Base-by-base conservation (phyloP, 2,113 vertebrate genomes). In the Dipodomys stephensi region DNA sequence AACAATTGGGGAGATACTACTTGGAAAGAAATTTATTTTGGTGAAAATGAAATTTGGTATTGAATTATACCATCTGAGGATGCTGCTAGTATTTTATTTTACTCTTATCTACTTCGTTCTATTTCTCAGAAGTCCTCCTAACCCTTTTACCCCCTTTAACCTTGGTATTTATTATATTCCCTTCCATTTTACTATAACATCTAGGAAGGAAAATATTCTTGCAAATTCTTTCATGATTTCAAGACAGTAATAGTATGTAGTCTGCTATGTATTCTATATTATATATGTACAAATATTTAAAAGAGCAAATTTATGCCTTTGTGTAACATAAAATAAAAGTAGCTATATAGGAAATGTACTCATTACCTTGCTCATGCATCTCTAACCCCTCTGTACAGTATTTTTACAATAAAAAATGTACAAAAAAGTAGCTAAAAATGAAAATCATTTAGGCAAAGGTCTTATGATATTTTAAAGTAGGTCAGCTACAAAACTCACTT, bases 191-290 rank as follows among this genome's bases (percentile, higher is more conserved):
- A 67, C 39, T 69, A 12, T 32, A 22, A 46, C 64, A 69, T 88
- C 74, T 86, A 25, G n/a, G 53, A 89, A 35, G 53, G 6, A 88
- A 64, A 91, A 90, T 83, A 83, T 65, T 57, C n/a, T 93, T 74
- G 46, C 32, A 76, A 27, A 44, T 69, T 74, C 68, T 80, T 64
- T 77, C 32, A 30, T 82, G n/a, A 65, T 90, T 22, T 39, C 2
- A 77, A 91, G 19, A 64, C 1, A 73, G 2, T 19, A 49, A 67
- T 89, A 23, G 27, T 27, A 35, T 82, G 7, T 15, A 74, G 79
- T 22, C 19, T 93, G 28, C n/a, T 46, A 3, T 53, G 22, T 68
- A 16, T 16, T 60, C 20, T 13, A 2, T 3, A 39, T 69, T 25
- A 64, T 7, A 64, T 28, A 11, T 8, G 2, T 68, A 49, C 23